Percentiles rank a stretch among this genome's conserved stretches.
phyloP scores from a whole-genome alignment of 2,888 invertebrate genomes.

The Cabera pusaria region DNA sequence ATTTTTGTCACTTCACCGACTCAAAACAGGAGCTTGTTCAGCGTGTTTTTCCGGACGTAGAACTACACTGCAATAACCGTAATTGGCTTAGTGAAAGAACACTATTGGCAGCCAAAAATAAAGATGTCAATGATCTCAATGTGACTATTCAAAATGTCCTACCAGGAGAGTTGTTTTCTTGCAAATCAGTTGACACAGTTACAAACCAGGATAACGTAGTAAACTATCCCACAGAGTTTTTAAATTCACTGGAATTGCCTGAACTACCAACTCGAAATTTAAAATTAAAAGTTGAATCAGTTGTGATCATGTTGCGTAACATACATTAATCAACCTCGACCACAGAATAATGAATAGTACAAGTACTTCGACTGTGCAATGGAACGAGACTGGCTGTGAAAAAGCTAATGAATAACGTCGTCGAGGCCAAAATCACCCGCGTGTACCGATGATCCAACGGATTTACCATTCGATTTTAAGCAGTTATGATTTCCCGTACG shows the following conservation, averaged over 20 bases:
- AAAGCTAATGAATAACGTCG: conserved; percentile 32
- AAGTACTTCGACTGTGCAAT: conserved; percentile 34
- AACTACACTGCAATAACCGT: conserved; percentile 32
- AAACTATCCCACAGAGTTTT: too few species aligned
- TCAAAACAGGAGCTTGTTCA: conserved; percentile 36
- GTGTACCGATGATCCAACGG: conserved; percentile 26
- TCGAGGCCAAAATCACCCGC: conserved; percentile 25
- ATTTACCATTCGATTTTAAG: conserved; percentile 29
- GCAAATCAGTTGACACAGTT: background rate
- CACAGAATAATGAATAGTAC: too few species aligned
- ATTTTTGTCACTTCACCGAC: conserved; percentile 18
- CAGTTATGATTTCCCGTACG: conserved; percentile 34
- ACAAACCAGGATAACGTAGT: conserved; percentile 27
- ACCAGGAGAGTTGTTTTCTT: background rate
- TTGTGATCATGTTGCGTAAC: conserved; percentile 42
- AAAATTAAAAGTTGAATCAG: conserved; percentile 39
- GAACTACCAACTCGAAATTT: conserved; percentile 39
- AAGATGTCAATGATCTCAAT: conserved; percentile 28
- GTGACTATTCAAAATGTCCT: background rate
- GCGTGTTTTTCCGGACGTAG: conserved; percentile 34
- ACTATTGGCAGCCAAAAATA: conserved; percentile 37
- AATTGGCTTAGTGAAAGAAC: conserved; percentile 39
- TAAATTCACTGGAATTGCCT: conserved; percentile 37
- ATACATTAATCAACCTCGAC: conserved; percentile 34
- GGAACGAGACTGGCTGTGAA: conserved; percentile 30